phyloP scores from a whole-genome alignment of 2,797 vertebrate species.

The Coilia nasus region DNA sequence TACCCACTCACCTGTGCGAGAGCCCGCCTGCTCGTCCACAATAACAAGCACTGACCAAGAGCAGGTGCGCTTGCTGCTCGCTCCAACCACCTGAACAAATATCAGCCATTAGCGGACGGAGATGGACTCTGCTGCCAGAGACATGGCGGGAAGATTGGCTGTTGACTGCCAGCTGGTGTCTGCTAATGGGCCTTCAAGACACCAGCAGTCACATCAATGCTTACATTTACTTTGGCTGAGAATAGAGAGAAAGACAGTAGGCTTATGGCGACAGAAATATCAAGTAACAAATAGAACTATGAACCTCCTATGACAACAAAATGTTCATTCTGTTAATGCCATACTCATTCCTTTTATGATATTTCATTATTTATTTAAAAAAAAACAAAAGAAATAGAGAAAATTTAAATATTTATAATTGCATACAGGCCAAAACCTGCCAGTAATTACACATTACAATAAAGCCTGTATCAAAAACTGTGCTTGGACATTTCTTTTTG shows the following conservation, averaged over 20 bases:
- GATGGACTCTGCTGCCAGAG: constrained; percentile 44
- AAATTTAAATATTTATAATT: background rate
- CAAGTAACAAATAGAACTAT: background rate
- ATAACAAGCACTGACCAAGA: constrained; percentile 32
- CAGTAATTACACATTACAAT: background rate
- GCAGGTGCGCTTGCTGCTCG: constrained; percentile 35
- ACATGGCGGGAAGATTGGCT: constrained; percentile 32
- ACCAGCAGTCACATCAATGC: background rate
- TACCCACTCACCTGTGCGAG: constrained; percentile 19
- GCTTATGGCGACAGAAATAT: background rate
- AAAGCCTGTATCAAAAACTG: background rate
- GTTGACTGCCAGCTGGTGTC: constrained; percentile 37
- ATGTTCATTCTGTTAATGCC: background rate
- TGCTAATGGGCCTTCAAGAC: constrained; percentile 40
- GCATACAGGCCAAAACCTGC: background rate
- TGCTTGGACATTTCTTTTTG: background rate
- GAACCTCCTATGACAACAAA: background rate
- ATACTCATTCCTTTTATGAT: background rate
- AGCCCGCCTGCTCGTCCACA: constrained; percentile 29
- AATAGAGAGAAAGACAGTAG: background rate
- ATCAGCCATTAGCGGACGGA: constrained; percentile 48
- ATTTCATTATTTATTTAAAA: background rate
- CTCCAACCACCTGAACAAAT: constrained; percentile 59
- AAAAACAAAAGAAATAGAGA: constrained; percentile 2
- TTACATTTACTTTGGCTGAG: background rate